Evolutionary conservation across 2,113 vertebrate genomes (phyloP).

Genomic region (Xenopus laevis): DNA sequence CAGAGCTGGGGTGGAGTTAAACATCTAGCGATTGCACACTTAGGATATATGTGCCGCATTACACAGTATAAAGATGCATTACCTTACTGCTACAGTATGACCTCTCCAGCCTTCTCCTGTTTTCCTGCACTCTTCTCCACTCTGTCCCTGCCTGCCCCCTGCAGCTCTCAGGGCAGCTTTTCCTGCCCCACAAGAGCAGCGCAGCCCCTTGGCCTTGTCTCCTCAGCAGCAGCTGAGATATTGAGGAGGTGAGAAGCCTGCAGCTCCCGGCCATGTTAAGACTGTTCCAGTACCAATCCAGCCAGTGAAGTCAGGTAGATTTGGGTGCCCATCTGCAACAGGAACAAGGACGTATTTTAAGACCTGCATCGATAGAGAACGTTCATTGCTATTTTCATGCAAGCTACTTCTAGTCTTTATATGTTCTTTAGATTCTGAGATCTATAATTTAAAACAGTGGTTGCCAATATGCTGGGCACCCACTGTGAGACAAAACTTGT

Average conservation of each 20-base stretch:
- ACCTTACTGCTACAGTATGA: slow-evolving; percentile 16
- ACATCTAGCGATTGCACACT: too few relatives aligned
- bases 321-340: too few relatives aligned
- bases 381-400: too few relatives aligned
- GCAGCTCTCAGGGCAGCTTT: slow-evolving; percentile 3
- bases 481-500: too few relatives aligned
- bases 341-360: too few relatives aligned
- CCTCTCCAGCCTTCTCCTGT: not conserved
- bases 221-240: slow-evolving; percentile 33
- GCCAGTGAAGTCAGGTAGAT: too few relatives aligned
- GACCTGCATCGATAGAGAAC: too few relatives aligned
- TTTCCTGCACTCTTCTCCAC: not conserved
- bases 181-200: not conserved
- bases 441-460: too few relatives aligned
- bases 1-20: not conserved
- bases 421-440: too few relatives aligned
- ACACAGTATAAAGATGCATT: not conserved
- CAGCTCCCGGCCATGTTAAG: slow-evolving; percentile 42
- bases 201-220: slow-evolving; percentile 18
- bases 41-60: not conserved
- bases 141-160: not conserved
- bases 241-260: slow-evolving; percentile 30
- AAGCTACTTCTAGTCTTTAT: too few relatives aligned
- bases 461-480: too few relatives aligned
- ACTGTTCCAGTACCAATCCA: too few relatives aligned